Conservation (phyloP, 2,797 vertebrate species). For the Sebastes elongatus region DNA sequence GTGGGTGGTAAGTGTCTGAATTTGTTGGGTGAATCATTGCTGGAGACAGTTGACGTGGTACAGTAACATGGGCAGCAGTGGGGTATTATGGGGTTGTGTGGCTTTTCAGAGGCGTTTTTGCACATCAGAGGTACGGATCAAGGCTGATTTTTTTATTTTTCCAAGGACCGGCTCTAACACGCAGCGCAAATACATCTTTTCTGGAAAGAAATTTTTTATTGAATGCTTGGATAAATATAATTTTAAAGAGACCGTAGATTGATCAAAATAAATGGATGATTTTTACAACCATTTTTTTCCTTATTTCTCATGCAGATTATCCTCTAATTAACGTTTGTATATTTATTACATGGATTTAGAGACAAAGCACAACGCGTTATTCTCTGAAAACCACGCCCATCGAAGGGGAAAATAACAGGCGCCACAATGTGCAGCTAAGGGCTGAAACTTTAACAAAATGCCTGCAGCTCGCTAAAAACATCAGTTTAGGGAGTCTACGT, state of each 20-base stretch:
- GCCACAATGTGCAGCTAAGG: too few relatives aligned
- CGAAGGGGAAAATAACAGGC: too few relatives aligned
- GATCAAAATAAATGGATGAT: neutral
- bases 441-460: too few relatives aligned
- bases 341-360: neutral
- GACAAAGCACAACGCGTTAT: too few relatives aligned
- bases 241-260: too few relatives aligned
- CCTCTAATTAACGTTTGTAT: neutral
- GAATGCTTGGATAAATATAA: neutral
- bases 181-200: neutral
- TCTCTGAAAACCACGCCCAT: too few relatives aligned
- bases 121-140: constrained; percentile 28
- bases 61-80: neutral
- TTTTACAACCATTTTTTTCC: neutral
- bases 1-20: neutral
- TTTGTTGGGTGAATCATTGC: neutral
- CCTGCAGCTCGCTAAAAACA: too few relatives aligned
- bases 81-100: neutral
- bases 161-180: neutral
- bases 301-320: neutral
- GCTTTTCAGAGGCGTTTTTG: constrained; percentile 7
- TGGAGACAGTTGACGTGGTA: neutral
- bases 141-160: neutral
- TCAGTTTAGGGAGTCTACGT: too few relatives aligned
- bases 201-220: neutral